Evolutionary conservation across 2,113 vertebrate genomes (phyloP).

Genomic region (Passerina amoena): DNA sequence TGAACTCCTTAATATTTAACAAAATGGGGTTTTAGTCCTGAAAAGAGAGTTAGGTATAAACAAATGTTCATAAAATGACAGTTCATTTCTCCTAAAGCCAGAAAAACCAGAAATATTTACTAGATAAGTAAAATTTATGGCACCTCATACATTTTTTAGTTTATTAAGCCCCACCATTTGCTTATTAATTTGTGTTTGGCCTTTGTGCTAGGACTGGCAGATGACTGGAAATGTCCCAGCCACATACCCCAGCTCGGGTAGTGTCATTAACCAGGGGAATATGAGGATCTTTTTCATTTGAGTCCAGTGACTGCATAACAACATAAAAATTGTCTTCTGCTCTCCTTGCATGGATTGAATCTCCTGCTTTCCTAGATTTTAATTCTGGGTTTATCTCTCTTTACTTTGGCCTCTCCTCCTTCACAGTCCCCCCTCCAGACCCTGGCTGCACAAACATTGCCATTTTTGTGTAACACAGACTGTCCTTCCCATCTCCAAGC

Average conservation of each 20-base stretch:
- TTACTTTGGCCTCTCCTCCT: neutral
- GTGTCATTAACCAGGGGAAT: neutral
- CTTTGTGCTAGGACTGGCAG: neutral
- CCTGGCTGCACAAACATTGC: neutral
- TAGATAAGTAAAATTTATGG: neutral
- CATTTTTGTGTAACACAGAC: fast-evolving
- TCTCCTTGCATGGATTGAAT: neutral
- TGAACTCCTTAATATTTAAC: neutral
- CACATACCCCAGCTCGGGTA: neutral
- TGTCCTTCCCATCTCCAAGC: neutral
- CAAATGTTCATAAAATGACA: neutral
- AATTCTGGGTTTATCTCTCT: neutral
- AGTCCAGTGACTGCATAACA: neutral
- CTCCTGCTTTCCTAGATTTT: neutral
- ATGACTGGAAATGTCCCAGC: neutral
- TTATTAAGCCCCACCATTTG: neutral
- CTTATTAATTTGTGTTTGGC: neutral
- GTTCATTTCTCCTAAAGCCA: neutral
- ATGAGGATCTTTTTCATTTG: neutral
- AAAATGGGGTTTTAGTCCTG: neutral
- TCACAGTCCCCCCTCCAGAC: neutral
- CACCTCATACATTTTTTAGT: neutral
- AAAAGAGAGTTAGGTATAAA: neutral
- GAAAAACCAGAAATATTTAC: neutral
- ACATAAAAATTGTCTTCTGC: neutral